Evolutionary conservation across 2,888 invertebrate species (phyloP).

Genomic region (Isoperla grammatica): DNA sequence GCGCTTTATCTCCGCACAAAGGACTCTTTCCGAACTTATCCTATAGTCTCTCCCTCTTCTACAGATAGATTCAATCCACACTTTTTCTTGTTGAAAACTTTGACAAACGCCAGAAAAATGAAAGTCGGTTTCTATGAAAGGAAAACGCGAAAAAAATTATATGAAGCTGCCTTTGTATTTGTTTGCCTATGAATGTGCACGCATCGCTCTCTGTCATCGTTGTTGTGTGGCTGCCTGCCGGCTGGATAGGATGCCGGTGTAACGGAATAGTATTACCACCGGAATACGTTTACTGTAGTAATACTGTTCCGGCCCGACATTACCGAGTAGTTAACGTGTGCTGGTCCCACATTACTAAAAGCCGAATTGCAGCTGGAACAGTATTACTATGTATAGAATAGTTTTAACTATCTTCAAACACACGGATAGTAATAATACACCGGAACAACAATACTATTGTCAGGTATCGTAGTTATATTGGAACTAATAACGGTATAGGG

Average conservation of each 20-base stretch:
- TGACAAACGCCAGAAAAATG: slow-evolving; percentile 26
- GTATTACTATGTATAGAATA: no score
- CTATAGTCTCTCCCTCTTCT: slow-evolving; percentile 19
- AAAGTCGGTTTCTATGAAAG: slow-evolving; percentile 25
- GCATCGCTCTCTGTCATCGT: neutral
- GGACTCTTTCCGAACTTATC: slow-evolving; percentile 22
- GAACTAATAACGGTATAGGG: no score
- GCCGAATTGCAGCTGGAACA: no score
- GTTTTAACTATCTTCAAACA: no score
- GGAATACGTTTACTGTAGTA: no score
- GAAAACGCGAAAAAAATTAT: slow-evolving; percentile 20
- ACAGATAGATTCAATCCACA: slow-evolving; percentile 26
- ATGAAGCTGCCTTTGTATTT: slow-evolving; percentile 26
- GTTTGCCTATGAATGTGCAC: slow-evolving; percentile 10
- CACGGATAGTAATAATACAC: no score
- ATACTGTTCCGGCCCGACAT: no score
- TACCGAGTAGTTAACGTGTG: no score
- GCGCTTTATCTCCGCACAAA: slow-evolving; percentile 19
- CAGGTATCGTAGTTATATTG: no score
- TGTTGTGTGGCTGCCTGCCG: neutral
- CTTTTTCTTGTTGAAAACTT: slow-evolving; percentile 24
- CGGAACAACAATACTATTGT: no score
- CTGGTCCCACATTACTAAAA: no score
- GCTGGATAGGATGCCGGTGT: neutral
- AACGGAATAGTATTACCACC: no score